These are phyloP conservation scores for Carassius gibelio DNA, from an alignment of 2,113 vertebrate species.

Conservation along the genomic window DNA sequence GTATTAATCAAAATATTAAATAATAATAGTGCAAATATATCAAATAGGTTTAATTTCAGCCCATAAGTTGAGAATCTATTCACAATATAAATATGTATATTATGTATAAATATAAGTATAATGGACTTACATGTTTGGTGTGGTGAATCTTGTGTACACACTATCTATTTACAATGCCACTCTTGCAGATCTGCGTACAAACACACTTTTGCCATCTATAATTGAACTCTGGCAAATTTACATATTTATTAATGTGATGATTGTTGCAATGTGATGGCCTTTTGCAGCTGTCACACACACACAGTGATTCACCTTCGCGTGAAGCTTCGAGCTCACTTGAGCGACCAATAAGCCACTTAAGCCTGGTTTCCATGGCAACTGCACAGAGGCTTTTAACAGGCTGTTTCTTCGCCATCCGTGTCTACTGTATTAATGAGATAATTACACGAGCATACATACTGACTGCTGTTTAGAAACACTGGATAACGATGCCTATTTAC, in stretches of 20 bases:
- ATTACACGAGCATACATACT: conserved; percentile 59
- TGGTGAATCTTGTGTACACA: conserved; percentile 24
- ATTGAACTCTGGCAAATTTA: conserved; percentile 36
- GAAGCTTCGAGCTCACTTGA: conserved; percentile 50
- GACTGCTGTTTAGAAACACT: conserved; percentile 60
- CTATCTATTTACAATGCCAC: conserved; percentile 9
- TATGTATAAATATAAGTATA: neutral
- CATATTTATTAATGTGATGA: conserved; percentile 47
- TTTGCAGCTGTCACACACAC: conserved; percentile 15
- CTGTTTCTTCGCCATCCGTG: conserved; percentile 48
- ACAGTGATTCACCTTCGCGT: neutral
- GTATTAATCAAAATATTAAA: neutral
- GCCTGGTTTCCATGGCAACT: conserved; percentile 61
- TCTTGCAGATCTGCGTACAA: conserved; percentile 9
- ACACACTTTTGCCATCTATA: conserved; percentile 38
- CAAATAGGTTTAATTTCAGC: neutral
- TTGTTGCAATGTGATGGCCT: conserved; percentile 20
- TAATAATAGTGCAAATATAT: neutral
- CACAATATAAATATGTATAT: neutral
- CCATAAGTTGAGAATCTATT: neutral
- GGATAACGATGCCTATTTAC: conserved; percentile 60
- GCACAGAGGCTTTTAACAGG: conserved; percentile 54
- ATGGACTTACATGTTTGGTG: conserved; percentile 16
- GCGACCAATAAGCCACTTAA: conserved; percentile 57
- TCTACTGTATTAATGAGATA: conserved; percentile 65